Base-by-base conservation (phyloP, 2,113 vertebrate genomes). In the Deroptyus accipitrinus region DNA sequence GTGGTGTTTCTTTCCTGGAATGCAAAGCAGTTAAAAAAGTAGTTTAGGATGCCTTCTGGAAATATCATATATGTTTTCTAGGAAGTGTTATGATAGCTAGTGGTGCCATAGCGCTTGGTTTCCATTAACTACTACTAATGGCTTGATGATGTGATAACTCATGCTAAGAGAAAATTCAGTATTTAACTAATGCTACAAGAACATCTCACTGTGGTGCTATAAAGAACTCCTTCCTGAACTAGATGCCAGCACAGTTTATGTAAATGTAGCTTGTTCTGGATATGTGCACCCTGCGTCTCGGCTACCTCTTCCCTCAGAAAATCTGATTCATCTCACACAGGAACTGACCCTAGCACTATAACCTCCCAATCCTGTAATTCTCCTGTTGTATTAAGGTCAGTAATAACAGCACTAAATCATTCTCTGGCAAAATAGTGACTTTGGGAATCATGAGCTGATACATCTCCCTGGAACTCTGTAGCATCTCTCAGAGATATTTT, bases 11-110 rank as follows among this genome's bases (percentile, higher is more conserved):
- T 79, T 95, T 95, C 39, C 52, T 93, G 88, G 95, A 93, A 94
- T 84, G 80, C 74, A 86, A 95, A 88, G 17, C 55, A 86, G 83
- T 66, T 88, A 12, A 72, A 91, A 59, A 70, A 69, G 76, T 66
- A 73, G 69, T 86, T 95, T 92, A 81, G 48, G 51, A 79, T 92
- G 73, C 94, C 88, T 86, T 84, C 92, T 86, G 90, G 95, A 95
- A 93, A 92, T 66, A 95, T 63, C 68, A 69, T 86, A 31, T 37
- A 39, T 66, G 57, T 72, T 96, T 90, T 93, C 76, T 74, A 96
- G 92, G 88, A 96, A 96, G 51, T 69, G 61, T 75, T 94, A 90
- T 0, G 1, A 78, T 78, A 84, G 49, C 72, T 88, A 76, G 51
- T 92, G 52, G 73, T 93, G 23, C 68, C 39, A 30, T 69, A 83